Base-by-base conservation (phyloP, 1,140 invertebrate genomes). In the Thaumatotibia leucotreta region DNA sequence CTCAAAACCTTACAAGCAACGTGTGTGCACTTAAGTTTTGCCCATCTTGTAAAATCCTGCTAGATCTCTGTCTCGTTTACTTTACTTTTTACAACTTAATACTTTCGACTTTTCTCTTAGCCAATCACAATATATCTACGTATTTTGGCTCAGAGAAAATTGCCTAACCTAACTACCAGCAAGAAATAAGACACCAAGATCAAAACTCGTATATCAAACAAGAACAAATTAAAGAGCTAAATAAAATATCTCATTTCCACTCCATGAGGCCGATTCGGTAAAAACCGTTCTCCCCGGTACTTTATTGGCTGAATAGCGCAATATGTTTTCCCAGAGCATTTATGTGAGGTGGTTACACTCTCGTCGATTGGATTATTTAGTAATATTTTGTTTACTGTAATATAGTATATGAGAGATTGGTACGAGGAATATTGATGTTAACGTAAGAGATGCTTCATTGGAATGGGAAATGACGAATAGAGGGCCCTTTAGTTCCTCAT, bases 161-260 rank as follows among this genome's bases (percentile, higher is more conserved):
- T n/a, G n/a, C n/a, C n/a, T n/a, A n/a, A n/a, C n/a, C 27, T 29
- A 29, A 1, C 33, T 35, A n/a, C n/a, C 6, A 10, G 8, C 4
- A 35, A 11, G 14, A 35, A n/a, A 35, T 4, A 35, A 35, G n/a
- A 35, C 33, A n/a, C 11, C 10, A n/a, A 14, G n/a, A 35, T 35
- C 33, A n/a, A n/a, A n/a, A n/a, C n/a, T 1, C 2, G 5, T 35
- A 45, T 14, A 20, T 45, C 39, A 45, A 22, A 52, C 52, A 4
- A 27, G 52, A 58, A 11, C 27, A 54, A 58, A 58, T 27, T 58
- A 58, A 58, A 58, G 14, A 58, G 11, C 2, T 58, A 6, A 24
- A 24, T 58, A 58, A 58, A 58, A 58, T 58, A 27, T 24, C 52
- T 52, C 49, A 23, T 52, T 58, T 58, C 52, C 52, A 58, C 52